Percentiles rank a stretch among this genome's conserved stretches.
Conservation (phyloP, 2,888 invertebrate genomes). For the Malthinus seriepunctatus region DNA sequence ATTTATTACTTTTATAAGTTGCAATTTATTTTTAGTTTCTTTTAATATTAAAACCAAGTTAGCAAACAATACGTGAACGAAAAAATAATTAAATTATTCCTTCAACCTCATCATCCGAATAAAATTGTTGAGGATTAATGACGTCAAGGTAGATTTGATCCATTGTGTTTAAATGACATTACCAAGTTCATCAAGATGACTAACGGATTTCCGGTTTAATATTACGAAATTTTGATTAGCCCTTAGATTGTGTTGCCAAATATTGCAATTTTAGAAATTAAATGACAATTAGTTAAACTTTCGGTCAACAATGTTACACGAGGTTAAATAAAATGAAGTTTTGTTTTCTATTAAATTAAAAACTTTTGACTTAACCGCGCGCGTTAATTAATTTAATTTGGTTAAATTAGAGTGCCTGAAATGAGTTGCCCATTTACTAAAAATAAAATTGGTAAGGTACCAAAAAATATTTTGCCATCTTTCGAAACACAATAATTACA, state of each 20-base stretch:
- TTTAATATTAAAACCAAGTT: neutral
- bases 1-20: slow-evolving; percentile 1
- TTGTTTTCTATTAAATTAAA: too few species aligned
- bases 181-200: slow-evolving; percentile 5
- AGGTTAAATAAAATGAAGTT: too few species aligned
- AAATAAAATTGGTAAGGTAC: too few species aligned
- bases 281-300: too few species aligned
- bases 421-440: too few species aligned
- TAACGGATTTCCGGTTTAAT: slow-evolving; percentile 7
- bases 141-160: slow-evolving; percentile 1
- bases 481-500: too few species aligned
- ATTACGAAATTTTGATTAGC: neutral
- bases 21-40: neutral
- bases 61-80: neutral
- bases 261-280: too few species aligned
- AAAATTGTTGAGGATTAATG: slow-evolving; percentile 2
- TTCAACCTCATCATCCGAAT: neutral
- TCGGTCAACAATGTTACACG: too few species aligned
- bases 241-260: neutral
- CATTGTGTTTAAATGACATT: slow-evolving; percentile 4
- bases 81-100: slow-evolving; percentile 2
- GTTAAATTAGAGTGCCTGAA: too few species aligned
- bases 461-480: too few species aligned
- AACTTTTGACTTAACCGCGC: too few species aligned
- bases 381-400: too few species aligned